A percentile compares a stretch with the other conserved stretches of the same genome.
These are phyloP conservation scores for Haliclona indistincta DNA, from an alignment of 37 sponge, comb jelly and placozoan species.

Conservation along the genomic window DNA sequence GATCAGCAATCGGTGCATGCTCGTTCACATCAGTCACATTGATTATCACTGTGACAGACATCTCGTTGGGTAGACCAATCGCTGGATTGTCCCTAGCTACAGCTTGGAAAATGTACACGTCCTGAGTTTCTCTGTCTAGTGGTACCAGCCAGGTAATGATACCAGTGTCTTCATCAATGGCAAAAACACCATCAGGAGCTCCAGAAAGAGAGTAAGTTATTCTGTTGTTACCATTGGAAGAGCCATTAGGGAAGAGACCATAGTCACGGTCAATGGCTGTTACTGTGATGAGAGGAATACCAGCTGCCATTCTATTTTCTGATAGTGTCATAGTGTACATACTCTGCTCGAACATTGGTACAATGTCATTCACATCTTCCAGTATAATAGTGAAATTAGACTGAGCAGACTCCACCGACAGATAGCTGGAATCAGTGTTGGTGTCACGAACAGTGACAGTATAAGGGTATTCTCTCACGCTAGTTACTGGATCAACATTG, in stretches of 20 bases:
- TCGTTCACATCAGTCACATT: slow-evolving; percentile 70
- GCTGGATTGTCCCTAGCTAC: slow-evolving; percentile 41
- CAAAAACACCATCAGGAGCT: slow-evolving; percentile 31
- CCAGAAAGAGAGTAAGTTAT: slow-evolving; percentile 37
- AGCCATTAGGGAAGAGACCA: slow-evolving; percentile 37
- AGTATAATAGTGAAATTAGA: slow-evolving; percentile 35
- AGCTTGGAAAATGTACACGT: slow-evolving; percentile 47
- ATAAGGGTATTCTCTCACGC: slow-evolving; percentile 5
- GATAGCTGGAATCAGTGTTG: slow-evolving; percentile 27
- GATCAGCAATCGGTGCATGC: slow-evolving; percentile 60
- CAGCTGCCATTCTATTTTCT: slow-evolving; percentile 25
- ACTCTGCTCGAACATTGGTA: slow-evolving; percentile 21
- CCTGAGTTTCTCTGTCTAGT: slow-evolving; percentile 42
- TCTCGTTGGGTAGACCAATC: not conserved
- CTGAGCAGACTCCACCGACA: not conserved
- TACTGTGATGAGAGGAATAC: slow-evolving; percentile 27
- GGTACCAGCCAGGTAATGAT: slow-evolving; percentile 21
- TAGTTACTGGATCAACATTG: slow-evolving; percentile 54
- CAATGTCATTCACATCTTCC: slow-evolving; percentile 54
- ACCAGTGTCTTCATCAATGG: slow-evolving; percentile 44
- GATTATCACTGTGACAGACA: slow-evolving; percentile 43
- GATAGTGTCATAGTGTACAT: slow-evolving; percentile 11
- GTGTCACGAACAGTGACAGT: slow-evolving; percentile 43
- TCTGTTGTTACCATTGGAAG: slow-evolving; percentile 67
- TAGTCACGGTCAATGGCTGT: slow-evolving; percentile 64